Base-by-base conservation (phyloP, 2,888 invertebrate genomes). In the Lissocephala sabroskyi region DNA sequence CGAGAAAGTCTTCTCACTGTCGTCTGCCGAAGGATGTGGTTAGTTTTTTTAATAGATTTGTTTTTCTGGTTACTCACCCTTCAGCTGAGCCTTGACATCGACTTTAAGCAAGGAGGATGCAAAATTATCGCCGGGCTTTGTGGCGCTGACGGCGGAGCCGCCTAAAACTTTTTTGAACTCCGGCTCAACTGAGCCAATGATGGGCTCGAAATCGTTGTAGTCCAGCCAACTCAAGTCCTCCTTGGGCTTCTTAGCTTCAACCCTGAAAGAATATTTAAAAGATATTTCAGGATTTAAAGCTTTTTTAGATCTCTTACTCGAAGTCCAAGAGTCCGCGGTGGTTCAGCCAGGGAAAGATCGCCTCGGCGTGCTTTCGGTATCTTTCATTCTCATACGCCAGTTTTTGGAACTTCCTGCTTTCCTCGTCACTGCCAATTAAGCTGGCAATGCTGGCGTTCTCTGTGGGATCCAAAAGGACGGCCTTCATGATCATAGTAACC, bases 341-440 rank as follows among this genome's bases (percentile, higher is more conserved):
- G 32, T 74, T 61, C 2, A 79, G 55, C 66, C 71, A 80, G n/a
- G 68, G 66, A 32, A 76, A 55, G 2, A 79, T 45, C 3, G 62
- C 51, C 30, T 66, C 64, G 0, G 66, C 45, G 51, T 76, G 79
- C 32, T 70, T 51, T 0, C 70, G 47, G 53, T 67, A 65, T 44
- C 52, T 59, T 10, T 53, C 61, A 33, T 52, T 68, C 18, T 19
- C 56, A 43, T 42, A 67, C 13, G 59, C 41, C 17, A 49, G 51
- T 17, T 35, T 53, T 30, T 53, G 60, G 42, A 71, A 59, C 1
- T 40, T 50, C 2, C 18, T 10, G 3, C 41, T 35, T 11, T 64
- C 58, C 28, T 55, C 59, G 9, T 54, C 16, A 10, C 4, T 3
- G 0, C 40, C 32, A 2, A 68, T 10, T 39, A 74, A 56, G 9